Conservation (phyloP, 2,797 vertebrate species). For the Siniperca undulata region DNA sequence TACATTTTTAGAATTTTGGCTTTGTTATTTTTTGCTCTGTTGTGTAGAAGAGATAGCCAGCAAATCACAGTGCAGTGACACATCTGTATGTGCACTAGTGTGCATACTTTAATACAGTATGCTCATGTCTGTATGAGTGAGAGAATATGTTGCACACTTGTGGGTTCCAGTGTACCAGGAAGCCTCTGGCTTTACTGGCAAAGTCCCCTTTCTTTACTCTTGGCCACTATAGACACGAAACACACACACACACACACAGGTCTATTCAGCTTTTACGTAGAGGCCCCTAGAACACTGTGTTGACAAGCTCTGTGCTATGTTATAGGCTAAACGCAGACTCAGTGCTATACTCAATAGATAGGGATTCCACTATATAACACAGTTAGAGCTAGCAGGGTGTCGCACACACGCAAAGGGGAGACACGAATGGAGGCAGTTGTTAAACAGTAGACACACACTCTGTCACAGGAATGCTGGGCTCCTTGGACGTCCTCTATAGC, state of each 20-base stretch:
- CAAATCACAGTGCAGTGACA: constrained; percentile 15
- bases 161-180: constrained; percentile 70
- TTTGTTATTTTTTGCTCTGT: constrained; percentile 21
- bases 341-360: constrained; percentile 77
- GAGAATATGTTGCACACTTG: constrained; percentile 36
- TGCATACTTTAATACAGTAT: not conserved
- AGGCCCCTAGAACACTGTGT: constrained; percentile 83
- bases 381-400: constrained; percentile 31
- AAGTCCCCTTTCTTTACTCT: constrained; percentile 78
- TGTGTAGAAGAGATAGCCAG: constrained; percentile 29
- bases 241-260: constrained; percentile 45
- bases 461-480: constrained; percentile 83
- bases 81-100: not conserved
- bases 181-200: constrained; percentile 84
- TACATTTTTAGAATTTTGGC: constrained; percentile 36
- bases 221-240: constrained; percentile 50
- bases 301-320: constrained; percentile 64
- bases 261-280: constrained; percentile 73
- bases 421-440: constrained; percentile 65
- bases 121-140: constrained; percentile 9
- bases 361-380: constrained; percentile 78
- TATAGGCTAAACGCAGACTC: constrained; percentile 78
- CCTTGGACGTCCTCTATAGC: constrained; percentile 85
- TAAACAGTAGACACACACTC: constrained; percentile 56
- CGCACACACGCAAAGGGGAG: constrained; percentile 39